These are phyloP conservation scores for Aquatica leii DNA, from an alignment of 2,888 invertebrate species.

Conservation along the genomic window DNA sequence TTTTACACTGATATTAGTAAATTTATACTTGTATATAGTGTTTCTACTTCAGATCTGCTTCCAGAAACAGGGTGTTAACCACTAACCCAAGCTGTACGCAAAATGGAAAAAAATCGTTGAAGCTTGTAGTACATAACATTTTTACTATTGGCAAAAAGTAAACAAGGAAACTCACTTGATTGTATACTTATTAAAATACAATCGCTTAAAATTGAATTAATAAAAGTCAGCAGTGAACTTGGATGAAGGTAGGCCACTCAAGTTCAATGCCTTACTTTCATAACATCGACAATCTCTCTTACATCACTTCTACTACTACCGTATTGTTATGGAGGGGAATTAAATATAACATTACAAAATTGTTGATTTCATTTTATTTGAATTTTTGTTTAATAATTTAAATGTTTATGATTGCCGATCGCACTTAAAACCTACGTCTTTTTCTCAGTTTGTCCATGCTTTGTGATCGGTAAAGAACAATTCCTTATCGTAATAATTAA, in stretches of 20 bases:
- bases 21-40: no score
- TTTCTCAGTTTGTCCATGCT: no score
- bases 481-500: slow-evolving; percentile 47
- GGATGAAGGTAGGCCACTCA: slow-evolving; percentile 59
- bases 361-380: no score
- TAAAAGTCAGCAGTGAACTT: slow-evolving; percentile 57
- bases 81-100: no score
- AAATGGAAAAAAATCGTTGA: no score
- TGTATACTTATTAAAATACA: neutral
- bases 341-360: slow-evolving; percentile 12
- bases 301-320: slow-evolving; percentile 57
- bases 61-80: no score
- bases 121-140: no score
- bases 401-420: no score
- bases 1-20: slow-evolving; percentile 7
- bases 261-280: slow-evolving; percentile 62
- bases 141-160: neutral
- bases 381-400: no score
- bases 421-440: no score
- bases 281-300: slow-evolving; percentile 59
- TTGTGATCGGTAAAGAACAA: no score
- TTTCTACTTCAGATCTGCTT: no score
- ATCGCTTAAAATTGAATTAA: slow-evolving; percentile 27
- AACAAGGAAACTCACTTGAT: slow-evolving; percentile 4
- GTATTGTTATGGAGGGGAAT: slow-evolving; percentile 20